Conservation (phyloP, 35 echinoderm and acorn worm species). For the Hemicentrotus pulcherrimus region DNA sequence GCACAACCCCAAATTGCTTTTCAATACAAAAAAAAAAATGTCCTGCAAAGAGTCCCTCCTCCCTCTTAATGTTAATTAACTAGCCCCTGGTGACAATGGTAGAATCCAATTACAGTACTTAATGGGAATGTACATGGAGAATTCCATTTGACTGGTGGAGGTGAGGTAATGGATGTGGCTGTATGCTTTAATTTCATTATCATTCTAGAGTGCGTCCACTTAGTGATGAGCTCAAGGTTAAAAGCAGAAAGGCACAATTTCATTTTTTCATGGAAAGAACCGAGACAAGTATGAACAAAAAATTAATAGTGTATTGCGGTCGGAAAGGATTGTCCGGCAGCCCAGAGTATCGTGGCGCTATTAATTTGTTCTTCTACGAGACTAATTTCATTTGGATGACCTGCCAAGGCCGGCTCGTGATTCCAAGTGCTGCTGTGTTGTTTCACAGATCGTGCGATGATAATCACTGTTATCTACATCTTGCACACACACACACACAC, state of each 20-base stretch:
- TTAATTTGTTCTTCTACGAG: conserved; percentile 21
- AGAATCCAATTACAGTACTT: background rate
- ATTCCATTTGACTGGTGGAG: conserved; percentile 25
- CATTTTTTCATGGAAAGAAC: background rate
- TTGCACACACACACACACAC: background rate
- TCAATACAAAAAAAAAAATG: background rate
- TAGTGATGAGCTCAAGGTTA: conserved; percentile 21
- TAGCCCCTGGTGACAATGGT: conserved; percentile 4
- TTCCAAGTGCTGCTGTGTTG: conserved; percentile 7
- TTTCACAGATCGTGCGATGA: conserved; percentile 14
- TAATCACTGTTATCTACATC: conserved; percentile 27
- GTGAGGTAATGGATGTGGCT: conserved; percentile 22
- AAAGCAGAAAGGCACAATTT: background rate
- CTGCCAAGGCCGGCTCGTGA: conserved; percentile 25
- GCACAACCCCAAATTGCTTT: background rate
- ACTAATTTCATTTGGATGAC: conserved; percentile 44
- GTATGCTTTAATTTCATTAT: background rate
- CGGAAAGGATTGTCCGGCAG: conserved; percentile 5
- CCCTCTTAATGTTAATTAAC: background rate
- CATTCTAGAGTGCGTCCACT: conserved; percentile 22
- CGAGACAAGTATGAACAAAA: background rate
- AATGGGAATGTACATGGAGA: background rate
- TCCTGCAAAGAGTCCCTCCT: background rate
- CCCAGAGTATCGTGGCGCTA: conserved; percentile 18
- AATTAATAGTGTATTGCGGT: background rate